Evolutionary conservation across 2,797 vertebrate genomes (phyloP), one percentile per base, ranked within the genome.

Genomic region (Pogonophryne albipinna): DNA sequence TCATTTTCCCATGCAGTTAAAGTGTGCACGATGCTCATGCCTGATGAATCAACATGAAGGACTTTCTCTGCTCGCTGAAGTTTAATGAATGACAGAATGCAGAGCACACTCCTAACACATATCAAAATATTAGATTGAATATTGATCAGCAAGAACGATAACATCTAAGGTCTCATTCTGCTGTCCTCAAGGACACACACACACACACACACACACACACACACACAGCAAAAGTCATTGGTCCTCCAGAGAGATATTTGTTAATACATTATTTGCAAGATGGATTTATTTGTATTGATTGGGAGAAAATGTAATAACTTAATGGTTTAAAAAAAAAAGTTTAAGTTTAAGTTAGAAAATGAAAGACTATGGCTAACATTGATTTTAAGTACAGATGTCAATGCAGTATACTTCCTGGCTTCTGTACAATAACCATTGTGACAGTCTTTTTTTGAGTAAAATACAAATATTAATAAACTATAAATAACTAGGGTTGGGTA

Each of bases 111-210:
- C 57, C 61, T 47, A 42, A 62, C 68, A 66, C 67, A 66, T 66
- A 72, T 58, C 64, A 67, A 83, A 82, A 88, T 84, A 81, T 76
- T 67, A 88, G 82, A 91, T 84, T 86, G 82, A 90, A 88, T 91
- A 93, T 90, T 85, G 87, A 89, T 87, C 73, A 69, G 77, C 13
- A 34, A 16, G 34, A 53, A 34, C 79, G 87, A 88, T 88, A 78
- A 62, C 38, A 85, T 87, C 80, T 86, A 3, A 4, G 56, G 51
- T 66, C 73, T 71, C 56, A 64, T 17, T 53, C 50, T 16, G 31
- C 72, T 12, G 20, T 59, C 75, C 50, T 78, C 68, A 80, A 85
- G 56, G 76, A 56, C 70, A 38, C 34, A 38, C 34, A 41, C 34
- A 70, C 34, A 38, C 16, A 62, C 2, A 19, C 34, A 70, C 31